Conservation (phyloP, 2,797 vertebrate species). For the Hippopotamyrus pictus region DNA sequence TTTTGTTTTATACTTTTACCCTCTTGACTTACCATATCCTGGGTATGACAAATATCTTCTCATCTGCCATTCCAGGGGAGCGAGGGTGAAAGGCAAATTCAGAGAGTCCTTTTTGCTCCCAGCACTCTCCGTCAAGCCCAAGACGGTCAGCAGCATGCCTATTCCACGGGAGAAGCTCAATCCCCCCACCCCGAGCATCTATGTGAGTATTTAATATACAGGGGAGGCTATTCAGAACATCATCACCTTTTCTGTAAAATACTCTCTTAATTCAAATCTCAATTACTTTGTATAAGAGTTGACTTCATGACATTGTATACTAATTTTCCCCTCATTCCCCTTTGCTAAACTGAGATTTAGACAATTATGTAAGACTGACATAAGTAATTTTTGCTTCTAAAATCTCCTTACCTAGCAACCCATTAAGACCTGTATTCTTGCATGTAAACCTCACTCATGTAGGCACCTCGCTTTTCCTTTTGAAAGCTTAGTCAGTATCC, state of each 20-base stretch:
- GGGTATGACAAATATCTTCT: neutral
- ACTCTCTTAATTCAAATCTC: neutral
- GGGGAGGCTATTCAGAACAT: neutral
- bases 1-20: neutral
- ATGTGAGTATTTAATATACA: conserved; percentile 57
- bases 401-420: neutral
- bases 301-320: neutral
- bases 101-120: conserved; percentile 77
- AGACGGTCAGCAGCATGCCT: conserved; percentile 49
- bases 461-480: neutral
- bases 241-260: neutral
- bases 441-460: neutral
- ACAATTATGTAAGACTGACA: neutral
- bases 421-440: neutral
- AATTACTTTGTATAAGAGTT: neutral
- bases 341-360: neutral
- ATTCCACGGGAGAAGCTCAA: conserved; percentile 80
- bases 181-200: conserved; percentile 88
- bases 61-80: conserved; percentile 51
- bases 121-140: conserved; percentile 77
- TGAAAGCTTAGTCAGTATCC: neutral
- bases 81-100: conserved; percentile 70
- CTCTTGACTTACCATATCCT: neutral
- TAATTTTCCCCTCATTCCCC: neutral
- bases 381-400: neutral